These are phyloP conservation scores for Penaeus chinensis DNA, from an alignment of 1,140 invertebrate species.

Conservation along the genomic window DNA sequence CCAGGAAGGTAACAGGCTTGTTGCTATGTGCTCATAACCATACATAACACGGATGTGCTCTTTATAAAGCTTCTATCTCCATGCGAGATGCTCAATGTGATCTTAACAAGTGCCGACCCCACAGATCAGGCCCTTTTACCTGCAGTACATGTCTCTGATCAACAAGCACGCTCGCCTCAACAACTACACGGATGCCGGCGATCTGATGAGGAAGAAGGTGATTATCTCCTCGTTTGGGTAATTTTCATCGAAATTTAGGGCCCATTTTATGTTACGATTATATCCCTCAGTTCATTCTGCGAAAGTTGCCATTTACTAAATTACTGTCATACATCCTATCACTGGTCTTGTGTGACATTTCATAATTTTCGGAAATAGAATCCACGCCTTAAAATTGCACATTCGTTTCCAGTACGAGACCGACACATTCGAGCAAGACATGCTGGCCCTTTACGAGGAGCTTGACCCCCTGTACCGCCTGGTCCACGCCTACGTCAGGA, in stretches of 20 bases:
- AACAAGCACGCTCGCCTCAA: constrained; percentile 66
- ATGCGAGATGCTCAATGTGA: not conserved
- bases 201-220: constrained; percentile 61
- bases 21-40: not conserved
- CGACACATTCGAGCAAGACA: constrained; percentile 65
- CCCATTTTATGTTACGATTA: not conserved
- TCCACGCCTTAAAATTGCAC: not conserved
- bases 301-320: constrained; percentile 69
- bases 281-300: constrained; percentile 73
- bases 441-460: constrained; percentile 67
- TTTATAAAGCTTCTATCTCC: not conserved
- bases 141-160: constrained; percentile 65
- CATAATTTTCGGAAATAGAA: too few species aligned
- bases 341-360: too few species aligned
- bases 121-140: constrained; percentile 53
- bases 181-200: constrained; percentile 65
- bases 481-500: constrained; percentile 71
- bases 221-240: constrained; percentile 61
- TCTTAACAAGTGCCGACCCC: too few species aligned
- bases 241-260: constrained; percentile 64
- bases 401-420: constrained; percentile 66
- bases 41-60: not conserved
- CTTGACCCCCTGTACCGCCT: constrained; percentile 70
- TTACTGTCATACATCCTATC: too few species aligned
- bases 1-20: constrained; percentile 1